Evolutionary conservation across 2,113 vertebrate genomes (phyloP).

Genomic region (Electrona antarctica): DNA sequence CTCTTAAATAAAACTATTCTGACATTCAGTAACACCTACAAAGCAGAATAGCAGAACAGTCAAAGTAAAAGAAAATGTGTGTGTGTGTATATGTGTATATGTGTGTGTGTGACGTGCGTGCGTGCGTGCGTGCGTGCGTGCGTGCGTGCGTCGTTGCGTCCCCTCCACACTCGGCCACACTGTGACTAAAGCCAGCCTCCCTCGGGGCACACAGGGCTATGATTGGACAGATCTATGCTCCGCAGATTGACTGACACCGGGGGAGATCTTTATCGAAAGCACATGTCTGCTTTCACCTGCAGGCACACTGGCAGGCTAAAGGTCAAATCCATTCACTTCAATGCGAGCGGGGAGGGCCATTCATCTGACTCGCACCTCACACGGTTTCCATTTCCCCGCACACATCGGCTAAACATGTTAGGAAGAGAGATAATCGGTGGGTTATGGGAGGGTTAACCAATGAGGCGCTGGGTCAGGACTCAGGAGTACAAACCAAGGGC

Average conservation of each 20-base stretch:
- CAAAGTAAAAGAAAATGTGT: neutral
- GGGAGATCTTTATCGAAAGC: constrained; percentile 87
- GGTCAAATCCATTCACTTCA: constrained; percentile 60
- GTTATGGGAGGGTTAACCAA: constrained; percentile 51
- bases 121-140: constrained; percentile 7
- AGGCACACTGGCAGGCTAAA: constrained; percentile 71
- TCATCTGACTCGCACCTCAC: constrained; percentile 74
- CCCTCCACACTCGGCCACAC: constrained; percentile 26
- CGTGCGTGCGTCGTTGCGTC: neutral
- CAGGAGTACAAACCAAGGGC: constrained; percentile 66
- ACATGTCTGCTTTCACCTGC: constrained; percentile 79
- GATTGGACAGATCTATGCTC: constrained; percentile 76
- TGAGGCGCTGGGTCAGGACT: constrained; percentile 62
- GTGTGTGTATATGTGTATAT: neutral
- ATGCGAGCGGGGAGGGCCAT: constrained; percentile 41
- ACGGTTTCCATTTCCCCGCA: constrained; percentile 82
- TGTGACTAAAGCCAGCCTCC: constrained; percentile 83
- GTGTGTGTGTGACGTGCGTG: neutral
- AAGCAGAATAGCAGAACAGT: neutral
- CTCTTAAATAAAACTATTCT: neutral
- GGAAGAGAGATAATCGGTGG: constrained; percentile 47
- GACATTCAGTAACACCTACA: neutral
- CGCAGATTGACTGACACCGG: constrained; percentile 70
- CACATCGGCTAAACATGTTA: constrained; percentile 66
- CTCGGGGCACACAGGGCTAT: constrained; percentile 63